These are phyloP conservation scores for Galaxea fascicularis DNA, from an alignment of 92 coral and sea anemone genomes.

Conservation along the genomic window DNA sequence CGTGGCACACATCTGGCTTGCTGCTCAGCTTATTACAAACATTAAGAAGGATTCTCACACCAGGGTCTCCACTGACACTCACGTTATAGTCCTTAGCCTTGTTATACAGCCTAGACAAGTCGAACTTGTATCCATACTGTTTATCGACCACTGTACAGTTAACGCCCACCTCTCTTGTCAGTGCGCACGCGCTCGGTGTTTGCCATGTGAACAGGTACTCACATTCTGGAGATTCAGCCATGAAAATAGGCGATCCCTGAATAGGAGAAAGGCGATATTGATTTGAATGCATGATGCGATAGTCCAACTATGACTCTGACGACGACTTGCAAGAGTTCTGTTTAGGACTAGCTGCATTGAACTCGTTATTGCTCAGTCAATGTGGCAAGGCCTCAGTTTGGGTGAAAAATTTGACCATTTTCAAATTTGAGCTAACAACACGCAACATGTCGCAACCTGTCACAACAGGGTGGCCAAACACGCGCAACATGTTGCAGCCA, in stretches of 20 bases:
- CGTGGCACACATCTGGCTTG: constrained; percentile 13
- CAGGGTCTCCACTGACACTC: constrained; percentile 48
- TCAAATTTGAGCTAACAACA: too few relatives aligned
- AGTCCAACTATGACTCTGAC: too few relatives aligned
- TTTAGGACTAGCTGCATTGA: too few relatives aligned
- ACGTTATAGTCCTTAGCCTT: constrained; percentile 31
- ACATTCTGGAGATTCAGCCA: constrained; percentile 74
- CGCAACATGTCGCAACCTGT: too few relatives aligned
- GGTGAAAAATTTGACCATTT: too few relatives aligned
- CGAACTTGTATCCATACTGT: constrained; percentile 65
- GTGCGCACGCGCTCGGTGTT: constrained; percentile 88
- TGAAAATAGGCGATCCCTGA: constrained; percentile 83
- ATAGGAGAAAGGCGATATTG: neutral
- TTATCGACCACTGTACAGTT: constrained; percentile 75
- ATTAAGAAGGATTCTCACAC: constrained; percentile 33
- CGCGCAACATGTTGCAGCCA: too few relatives aligned
- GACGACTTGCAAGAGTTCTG: too few relatives aligned
- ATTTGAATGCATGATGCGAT: too few relatives aligned
- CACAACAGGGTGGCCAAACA: too few relatives aligned
- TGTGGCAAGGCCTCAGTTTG: too few relatives aligned
- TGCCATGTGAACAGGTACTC: constrained; percentile 86
- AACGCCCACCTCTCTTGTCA: constrained; percentile 55
- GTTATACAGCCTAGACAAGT: constrained; percentile 55
- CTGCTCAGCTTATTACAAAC: constrained; percentile 43
- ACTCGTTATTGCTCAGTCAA: too few relatives aligned